Percentiles rank a stretch among this genome's conserved stretches.
These are phyloP conservation scores for Acanthosepion lycidas DNA, from an alignment of 2,888 invertebrate species.

Conservation along the genomic window DNA sequence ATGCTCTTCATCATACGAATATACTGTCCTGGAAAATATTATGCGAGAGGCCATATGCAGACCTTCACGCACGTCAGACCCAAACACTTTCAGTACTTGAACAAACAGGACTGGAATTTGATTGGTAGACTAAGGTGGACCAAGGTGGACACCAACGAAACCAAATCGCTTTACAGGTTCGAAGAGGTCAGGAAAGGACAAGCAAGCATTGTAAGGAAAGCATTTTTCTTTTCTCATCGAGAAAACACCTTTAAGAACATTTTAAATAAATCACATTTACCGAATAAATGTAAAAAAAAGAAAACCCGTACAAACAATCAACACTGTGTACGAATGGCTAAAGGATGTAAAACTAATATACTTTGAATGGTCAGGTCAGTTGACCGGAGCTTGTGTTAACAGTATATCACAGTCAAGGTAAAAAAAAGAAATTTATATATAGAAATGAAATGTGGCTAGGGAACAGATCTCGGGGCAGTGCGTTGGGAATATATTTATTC, in stretches of 20 bases:
- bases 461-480: not conserved
- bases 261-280: not conserved
- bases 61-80: not conserved
- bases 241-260: not conserved
- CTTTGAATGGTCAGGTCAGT: slow-evolving; percentile 17
- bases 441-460: not conserved
- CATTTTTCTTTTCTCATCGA: not conserved
- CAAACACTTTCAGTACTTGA: not conserved
- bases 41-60: not conserved
- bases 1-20: not conserved
- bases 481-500: slow-evolving; percentile 6
- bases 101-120: not conserved
- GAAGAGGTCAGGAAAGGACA: not conserved
- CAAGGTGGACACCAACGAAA: not conserved
- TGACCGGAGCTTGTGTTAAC: not conserved
- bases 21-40: not conserved
- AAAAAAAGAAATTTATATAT: too few species aligned
- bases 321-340: not conserved
- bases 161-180: not conserved
- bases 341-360: not conserved
- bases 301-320: not conserved
- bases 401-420: not conserved
- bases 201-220: not conserved
- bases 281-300: not conserved
- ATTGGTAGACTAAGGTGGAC: not conserved